Conservation (phyloP, 2,113 vertebrate genomes). For the Lethenteron camtschaticum region DNA sequence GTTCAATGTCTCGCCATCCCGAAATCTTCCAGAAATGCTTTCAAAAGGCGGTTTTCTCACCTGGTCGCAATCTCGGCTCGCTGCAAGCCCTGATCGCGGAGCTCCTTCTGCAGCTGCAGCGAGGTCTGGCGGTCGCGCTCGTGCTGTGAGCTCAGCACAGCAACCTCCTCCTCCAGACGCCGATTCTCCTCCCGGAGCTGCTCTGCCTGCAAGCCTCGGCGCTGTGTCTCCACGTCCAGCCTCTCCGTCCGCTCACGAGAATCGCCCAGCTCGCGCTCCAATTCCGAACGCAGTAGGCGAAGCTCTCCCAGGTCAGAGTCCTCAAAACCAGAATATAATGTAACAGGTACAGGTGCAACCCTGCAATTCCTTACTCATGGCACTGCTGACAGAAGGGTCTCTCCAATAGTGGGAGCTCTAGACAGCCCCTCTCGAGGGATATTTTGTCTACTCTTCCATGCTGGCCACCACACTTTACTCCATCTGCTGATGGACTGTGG, state of each 20-base stretch:
- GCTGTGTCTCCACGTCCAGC: conserved; percentile 32
- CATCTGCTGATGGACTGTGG: no score
- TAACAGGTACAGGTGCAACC: no score
- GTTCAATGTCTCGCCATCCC: no score
- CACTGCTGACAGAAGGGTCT: no score
- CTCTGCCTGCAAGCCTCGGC: conserved; percentile 23
- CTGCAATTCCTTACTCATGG: no score
- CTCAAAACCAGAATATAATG: no score
- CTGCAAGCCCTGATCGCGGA: conserved; percentile 34
- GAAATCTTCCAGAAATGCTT: no score
- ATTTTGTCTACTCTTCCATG: no score
- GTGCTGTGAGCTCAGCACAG: conserved; percentile 19
- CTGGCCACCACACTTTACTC: no score
- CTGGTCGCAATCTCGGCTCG: conserved; percentile 32
- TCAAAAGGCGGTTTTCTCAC: conserved; percentile 11
- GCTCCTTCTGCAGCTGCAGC: conserved; percentile 37
- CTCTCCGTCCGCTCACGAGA: conserved; percentile 25
- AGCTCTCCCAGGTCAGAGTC: conserved; percentile 24
- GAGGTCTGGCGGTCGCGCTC: conserved; percentile 27
- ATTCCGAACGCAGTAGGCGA: conserved; percentile 27
- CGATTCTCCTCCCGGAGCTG: conserved; percentile 37
- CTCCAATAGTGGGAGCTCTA: no score
- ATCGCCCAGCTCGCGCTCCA: conserved; percentile 44
- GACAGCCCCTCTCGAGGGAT: no score
- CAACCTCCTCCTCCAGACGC: conserved; percentile 28